Conservation (phyloP, 2,797 vertebrate genomes). For the Diglossa cyanea region DNA sequence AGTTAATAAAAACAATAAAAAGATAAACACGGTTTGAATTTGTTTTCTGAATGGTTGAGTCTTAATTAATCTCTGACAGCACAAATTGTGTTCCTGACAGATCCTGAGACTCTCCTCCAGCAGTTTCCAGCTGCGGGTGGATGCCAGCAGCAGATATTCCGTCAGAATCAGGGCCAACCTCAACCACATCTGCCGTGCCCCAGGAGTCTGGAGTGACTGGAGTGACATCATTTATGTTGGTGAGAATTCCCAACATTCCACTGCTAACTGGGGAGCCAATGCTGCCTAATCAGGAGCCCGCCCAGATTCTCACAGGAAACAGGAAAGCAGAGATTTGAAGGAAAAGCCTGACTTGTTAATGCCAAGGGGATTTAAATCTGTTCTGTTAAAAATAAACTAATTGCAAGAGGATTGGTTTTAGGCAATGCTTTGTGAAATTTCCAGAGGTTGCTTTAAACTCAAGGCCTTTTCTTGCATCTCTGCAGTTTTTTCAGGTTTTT, state of each 20-base stretch:
- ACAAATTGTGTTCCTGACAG: neutral
- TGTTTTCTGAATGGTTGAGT: neutral
- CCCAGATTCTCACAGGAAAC: neutral
- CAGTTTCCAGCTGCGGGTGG: neutral
- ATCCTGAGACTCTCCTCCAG: neutral
- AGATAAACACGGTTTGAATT: neutral
- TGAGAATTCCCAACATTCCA: conserved; percentile 19
- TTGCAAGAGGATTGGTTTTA: neutral
- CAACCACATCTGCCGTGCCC: neutral
- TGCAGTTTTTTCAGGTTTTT: neutral
- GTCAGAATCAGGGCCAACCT: conserved; percentile 57
- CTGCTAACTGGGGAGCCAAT: neutral
- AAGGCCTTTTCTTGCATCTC: neutral
- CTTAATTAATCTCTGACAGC: neutral
- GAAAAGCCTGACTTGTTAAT: neutral
- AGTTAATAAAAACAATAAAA: no score
- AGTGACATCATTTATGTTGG: conserved; percentile 36
- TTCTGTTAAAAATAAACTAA: neutral
- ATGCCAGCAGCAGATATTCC: conserved; percentile 34
- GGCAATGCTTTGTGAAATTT: neutral
- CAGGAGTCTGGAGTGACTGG: conserved; percentile 71
- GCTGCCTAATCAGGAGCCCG: neutral
- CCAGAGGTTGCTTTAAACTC: neutral
- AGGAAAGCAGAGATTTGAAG: neutral
- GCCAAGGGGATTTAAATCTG: neutral